Evolutionary conservation across 2,888 invertebrate genomes (phyloP).

Genomic region (Melanostoma mellinum): DNA sequence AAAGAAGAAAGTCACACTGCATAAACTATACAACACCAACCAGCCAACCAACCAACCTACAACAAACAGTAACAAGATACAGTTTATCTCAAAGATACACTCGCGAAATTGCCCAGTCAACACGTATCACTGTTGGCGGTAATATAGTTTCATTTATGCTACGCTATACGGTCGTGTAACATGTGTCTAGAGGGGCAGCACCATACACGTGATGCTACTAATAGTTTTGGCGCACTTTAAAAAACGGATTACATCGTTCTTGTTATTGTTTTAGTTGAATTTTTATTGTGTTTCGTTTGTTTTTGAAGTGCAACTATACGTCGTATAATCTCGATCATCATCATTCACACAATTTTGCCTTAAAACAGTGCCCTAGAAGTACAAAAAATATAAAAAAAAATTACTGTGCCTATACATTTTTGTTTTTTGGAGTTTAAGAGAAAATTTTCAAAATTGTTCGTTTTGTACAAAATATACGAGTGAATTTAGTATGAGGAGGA

Average conservation of each 20-base stretch:
- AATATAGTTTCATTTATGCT: conserved; percentile 63
- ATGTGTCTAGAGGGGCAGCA: conserved; percentile 50
- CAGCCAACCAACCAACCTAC: conserved; percentile 15
- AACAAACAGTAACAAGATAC: conserved; percentile 63
- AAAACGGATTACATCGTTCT: conserved; percentile 25
- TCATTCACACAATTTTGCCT: conserved; percentile 61
- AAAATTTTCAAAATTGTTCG: neutral
- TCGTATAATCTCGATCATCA: conserved; percentile 2
- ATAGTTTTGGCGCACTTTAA: conserved; percentile 60
- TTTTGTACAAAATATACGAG: conserved; percentile 6
- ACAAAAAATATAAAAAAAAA: conserved; percentile 43
- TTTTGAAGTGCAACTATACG: conserved; percentile 2
- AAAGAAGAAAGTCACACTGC: conserved; percentile 25
- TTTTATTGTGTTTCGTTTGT: conserved; percentile 16
- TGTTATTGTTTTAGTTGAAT: conserved; percentile 1
- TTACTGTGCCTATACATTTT: conserved; percentile 62
- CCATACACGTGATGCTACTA: conserved; percentile 46
- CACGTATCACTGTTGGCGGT: conserved; percentile 71
- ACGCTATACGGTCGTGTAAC: conserved; percentile 51
- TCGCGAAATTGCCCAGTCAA: conserved; percentile 71
- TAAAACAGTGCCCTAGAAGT: conserved; percentile 64
- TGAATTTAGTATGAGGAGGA: conserved; percentile 33
- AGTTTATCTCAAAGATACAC: conserved; percentile 71
- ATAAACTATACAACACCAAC: neutral
- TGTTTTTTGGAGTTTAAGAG: conserved; percentile 13